Percentiles rank a stretch among this genome's conserved stretches.
Evolutionary conservation across 1,140 invertebrate species (phyloP).

Genomic region (Heliconius eleuchia): DNA sequence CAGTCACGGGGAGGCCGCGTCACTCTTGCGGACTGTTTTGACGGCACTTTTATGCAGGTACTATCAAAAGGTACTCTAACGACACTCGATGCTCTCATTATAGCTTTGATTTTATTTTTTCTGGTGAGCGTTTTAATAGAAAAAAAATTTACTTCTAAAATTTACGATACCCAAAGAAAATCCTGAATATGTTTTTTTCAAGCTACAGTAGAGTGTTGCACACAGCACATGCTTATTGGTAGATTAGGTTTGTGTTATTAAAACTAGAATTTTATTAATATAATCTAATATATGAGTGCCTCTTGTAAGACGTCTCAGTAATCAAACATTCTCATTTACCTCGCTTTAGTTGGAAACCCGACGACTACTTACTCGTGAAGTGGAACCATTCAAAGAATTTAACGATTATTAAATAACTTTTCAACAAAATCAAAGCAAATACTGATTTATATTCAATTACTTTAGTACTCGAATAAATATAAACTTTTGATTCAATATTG

Average conservation of each 20-base stretch:
- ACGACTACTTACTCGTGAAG: slow-evolving; percentile 1
- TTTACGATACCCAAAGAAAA: too few species aligned
- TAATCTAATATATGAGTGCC: neutral
- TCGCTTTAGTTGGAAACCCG: neutral
- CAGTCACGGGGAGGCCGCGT: neutral
- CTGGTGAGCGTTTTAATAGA: neutral
- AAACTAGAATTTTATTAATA: neutral
- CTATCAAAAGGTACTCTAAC: neutral
- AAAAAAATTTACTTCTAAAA: too few species aligned
- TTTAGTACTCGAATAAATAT: neutral
- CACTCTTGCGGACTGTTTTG: slow-evolving; percentile 2
- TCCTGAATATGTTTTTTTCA: neutral
- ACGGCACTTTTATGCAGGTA: neutral
- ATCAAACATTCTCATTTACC: neutral
- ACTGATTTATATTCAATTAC: neutral
- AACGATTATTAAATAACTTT: neutral
- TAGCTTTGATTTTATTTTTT: too few species aligned
- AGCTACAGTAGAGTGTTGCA: neutral
- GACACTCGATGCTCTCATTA: neutral
- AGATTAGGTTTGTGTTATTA: neutral
- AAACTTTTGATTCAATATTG: too few species aligned
- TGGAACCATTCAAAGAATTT: neutral
- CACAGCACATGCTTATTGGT: neutral
- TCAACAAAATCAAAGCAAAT: neutral
- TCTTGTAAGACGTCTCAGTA: neutral